Base-by-base conservation (phyloP, 2,113 vertebrate species). In the Candoia aspera region DNA sequence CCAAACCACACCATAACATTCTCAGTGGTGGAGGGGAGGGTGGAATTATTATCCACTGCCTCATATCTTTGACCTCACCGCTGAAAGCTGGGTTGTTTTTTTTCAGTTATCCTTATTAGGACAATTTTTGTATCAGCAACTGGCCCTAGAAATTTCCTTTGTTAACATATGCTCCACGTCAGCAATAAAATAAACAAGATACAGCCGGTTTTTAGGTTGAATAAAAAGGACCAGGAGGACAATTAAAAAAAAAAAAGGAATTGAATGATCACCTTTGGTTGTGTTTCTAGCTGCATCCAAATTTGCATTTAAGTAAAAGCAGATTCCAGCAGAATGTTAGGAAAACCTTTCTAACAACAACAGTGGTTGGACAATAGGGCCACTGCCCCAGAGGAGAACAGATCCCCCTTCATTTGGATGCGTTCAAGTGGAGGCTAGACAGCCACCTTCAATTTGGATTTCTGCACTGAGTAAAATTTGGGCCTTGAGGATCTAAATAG, bases 1-100 rank as follows among this genome's bases (percentile, higher is more conserved):
- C 97, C 97, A 98, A 98, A 97, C 97, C 98, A 57, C 97, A 97
- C 97, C 96, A 97, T 97, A 97, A 96, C 97, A 97, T 97, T 90
- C 94, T 97, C 95, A 91, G 97, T 97, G 97, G 97, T 96, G 49
- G 49, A 54, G 55, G 86, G 23, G 15, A 12, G 42, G 97, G 93
- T 96, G 95, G 94, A 93, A 95, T 92, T 90, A 95, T 87, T 57
- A 87, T 94, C 93, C 83, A 0, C 95, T 57, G 96, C 95, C 95
- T 96, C 93, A 93, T 95, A 97, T 93, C 93, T 96, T 96, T 97
- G 95, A 96, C 95, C 96, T 97, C 97, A 97, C 95, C 96, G 95
- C 91, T 93, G 92, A 96, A 89, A 89, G 92, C 33, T 54, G 17
- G 24, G 33, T 12, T 62, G 2, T 42, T 3, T 89, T 87, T 89